Conservation (phyloP, 1,140 invertebrate species). For the Drosophila asahinai region DNA sequence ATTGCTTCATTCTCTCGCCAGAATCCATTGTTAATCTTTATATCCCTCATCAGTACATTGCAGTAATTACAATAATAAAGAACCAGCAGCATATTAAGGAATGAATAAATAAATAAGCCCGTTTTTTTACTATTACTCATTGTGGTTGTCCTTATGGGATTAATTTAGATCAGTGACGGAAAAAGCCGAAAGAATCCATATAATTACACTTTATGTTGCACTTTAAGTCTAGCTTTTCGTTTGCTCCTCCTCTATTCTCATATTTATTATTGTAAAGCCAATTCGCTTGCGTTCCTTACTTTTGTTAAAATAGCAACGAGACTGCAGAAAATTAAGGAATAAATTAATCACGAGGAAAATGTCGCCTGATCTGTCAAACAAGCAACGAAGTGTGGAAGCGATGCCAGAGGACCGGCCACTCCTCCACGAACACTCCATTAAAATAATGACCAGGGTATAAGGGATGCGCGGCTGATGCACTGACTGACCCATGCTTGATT, state of each 20-base stretch:
- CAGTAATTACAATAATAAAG: slow-evolving; percentile 71
- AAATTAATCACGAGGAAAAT: slow-evolving; percentile 43
- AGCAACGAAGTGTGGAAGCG: slow-evolving; percentile 2
- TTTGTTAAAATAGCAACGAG: slow-evolving; percentile 48
- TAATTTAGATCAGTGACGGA: no score
- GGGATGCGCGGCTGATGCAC: slow-evolving; percentile 2
- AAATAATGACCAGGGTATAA: slow-evolving; percentile 37
- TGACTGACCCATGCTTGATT: slow-evolving; percentile 41
- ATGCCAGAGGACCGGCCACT: slow-evolving; percentile 11
- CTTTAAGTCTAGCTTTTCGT: neutral
- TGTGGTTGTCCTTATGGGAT: no score
- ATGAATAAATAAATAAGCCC: slow-evolving; percentile 50
- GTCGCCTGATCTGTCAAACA: neutral
- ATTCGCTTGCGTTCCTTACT: slow-evolving; percentile 17
- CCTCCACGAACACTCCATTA: slow-evolving; percentile 42
- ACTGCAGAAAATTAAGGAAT: slow-evolving; percentile 61
- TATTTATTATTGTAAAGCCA: neutral
- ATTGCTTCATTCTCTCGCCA: slow-evolving; percentile 66
- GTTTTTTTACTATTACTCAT: neutral
- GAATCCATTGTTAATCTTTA: slow-evolving; percentile 44
- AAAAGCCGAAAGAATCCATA: no score
- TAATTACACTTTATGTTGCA: neutral
- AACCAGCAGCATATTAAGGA: slow-evolving; percentile 66
- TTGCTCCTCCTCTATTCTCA: neutral
- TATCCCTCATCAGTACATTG: slow-evolving; percentile 52